Evolutionary conservation across 2,113 vertebrate species (phyloP).

Genomic region (Pseudorectes ferrugineus): DNA sequence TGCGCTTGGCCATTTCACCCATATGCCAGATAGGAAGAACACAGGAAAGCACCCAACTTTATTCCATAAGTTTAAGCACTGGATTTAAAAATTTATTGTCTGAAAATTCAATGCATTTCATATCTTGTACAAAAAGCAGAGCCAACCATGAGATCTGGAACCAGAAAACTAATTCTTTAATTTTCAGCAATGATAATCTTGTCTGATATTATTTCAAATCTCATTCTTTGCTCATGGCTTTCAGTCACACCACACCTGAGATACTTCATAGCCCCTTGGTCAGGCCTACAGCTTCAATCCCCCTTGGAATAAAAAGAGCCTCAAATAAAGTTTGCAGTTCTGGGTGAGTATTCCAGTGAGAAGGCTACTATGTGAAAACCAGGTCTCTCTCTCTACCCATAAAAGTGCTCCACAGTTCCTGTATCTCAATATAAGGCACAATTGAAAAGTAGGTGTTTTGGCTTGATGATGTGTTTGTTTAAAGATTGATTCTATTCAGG

Average conservation of each 20-base stretch:
- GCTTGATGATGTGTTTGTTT: background rate
- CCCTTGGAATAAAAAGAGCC: background rate
- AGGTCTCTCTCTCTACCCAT: background rate
- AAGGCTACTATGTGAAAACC: background rate
- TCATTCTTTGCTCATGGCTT: background rate
- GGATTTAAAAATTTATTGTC: background rate
- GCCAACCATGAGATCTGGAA: background rate
- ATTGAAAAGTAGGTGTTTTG: background rate
- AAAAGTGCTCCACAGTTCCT: background rate
- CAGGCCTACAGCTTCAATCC: background rate
- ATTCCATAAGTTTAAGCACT: background rate
- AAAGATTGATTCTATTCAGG: background rate
- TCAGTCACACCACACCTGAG: rapidly evolving
- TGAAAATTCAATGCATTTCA: background rate
- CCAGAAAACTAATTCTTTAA: background rate
- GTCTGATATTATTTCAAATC: background rate
- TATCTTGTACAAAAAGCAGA: background rate
- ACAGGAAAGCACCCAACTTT: background rate
- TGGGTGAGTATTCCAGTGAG: background rate
- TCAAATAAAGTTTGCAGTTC: background rate
- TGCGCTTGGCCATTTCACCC: background rate
- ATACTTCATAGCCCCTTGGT: background rate
- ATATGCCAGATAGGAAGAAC: background rate
- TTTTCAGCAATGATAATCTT: background rate
- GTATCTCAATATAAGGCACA: background rate